Base-by-base conservation (phyloP, 2,888 invertebrate species). In the Volucella inflata region DNA sequence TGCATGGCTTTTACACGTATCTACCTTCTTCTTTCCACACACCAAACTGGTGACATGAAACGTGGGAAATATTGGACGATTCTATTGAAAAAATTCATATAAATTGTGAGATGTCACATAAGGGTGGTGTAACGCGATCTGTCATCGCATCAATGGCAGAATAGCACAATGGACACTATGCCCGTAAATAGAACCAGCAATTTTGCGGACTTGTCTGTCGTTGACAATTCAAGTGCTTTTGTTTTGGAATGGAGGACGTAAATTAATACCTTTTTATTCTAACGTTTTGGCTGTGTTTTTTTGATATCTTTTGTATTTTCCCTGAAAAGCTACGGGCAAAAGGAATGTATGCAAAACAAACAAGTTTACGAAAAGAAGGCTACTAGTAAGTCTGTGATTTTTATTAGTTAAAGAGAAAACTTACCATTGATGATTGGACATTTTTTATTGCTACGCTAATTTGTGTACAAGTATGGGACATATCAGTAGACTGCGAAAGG, bases 1-100 rank as follows among this genome's bases (percentile, higher is more conserved):
- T 70, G 62, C 64, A 57, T 70, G 70, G 62, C 77, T 64, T 78
- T 78, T 78, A 48, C 10, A 14, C 14, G 14, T n/a, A 12, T 38
- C 48, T 62, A 53, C 3, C 12, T 9, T 17, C 38, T 36, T 12
- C 46, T 46, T 11, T 14, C n/a, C 30, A 11, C 3, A n/a, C 30
- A 10, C n/a, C 36, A 51, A 40, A 60, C 38, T 64, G 55, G 50
- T 48, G 17, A 40, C 11, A 40, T 55, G 70, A 70, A 62, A 70
- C 70, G 62, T 78, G 70, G 62, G 44, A 70, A 70, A 70, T 57
- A 64, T 62, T 77, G 70, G 70, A 78, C 70, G 70, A 62, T 55
- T 77, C 53, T 10, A 70, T 53, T 6, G 55, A 16, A 62, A 64
- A 48, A 57, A 64, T 70, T 42, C 64, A 14, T 17, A 46, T 44